Evolutionary conservation across 2,797 vertebrate species (phyloP), one percentile per base, ranked within the genome.

Genomic region (Lepilemur ruficaudatus): DNA sequence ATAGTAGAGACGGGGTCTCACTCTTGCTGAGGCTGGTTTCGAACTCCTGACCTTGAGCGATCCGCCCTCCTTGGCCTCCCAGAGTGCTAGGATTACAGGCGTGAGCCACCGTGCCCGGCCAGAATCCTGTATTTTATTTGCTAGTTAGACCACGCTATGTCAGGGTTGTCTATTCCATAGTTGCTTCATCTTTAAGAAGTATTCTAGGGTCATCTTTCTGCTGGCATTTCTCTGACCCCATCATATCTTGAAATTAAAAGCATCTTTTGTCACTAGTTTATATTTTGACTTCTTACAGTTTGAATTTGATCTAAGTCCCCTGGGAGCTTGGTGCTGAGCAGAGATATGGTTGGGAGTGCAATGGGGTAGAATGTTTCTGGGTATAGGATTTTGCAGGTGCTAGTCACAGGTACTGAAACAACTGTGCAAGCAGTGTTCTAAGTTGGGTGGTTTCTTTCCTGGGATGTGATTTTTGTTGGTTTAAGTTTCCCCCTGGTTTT

Each of bases 151-250:
- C 20, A 82, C 43, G 48, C 7, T 87, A 18, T 73, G 8, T 50
- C 17, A 80, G 15, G 57, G 18, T 63, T 52, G 28, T 94, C 20
- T 73, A 15, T 61, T 22, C 35, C 25, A 32, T 55, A 55, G 6
- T 89, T 81, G 38, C 59, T 89, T 96, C 67, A 96, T 95, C 59
- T 88, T 85, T 94, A 83, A 61, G 75, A 73, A 61, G 6, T 85
- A 52, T 61, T 1, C 30, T 69, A 28, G 10, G 2, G 9, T 52
- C 3, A 41, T 75, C 55, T 92, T 88, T 65, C 52, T 48, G 38
- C 67, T 94, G 78, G 12, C 7, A 43, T 95, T 95, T 93, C 23
- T 93, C 63, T 81, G 87, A 79, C 4, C 25, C 28, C 20, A 50
- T 84, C 18, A 75, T 18, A 55, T 32, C 61, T 86, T 96, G 48